phyloP scores from a whole-genome alignment of 2,797 vertebrate genomes.

The Falco peregrinus region DNA sequence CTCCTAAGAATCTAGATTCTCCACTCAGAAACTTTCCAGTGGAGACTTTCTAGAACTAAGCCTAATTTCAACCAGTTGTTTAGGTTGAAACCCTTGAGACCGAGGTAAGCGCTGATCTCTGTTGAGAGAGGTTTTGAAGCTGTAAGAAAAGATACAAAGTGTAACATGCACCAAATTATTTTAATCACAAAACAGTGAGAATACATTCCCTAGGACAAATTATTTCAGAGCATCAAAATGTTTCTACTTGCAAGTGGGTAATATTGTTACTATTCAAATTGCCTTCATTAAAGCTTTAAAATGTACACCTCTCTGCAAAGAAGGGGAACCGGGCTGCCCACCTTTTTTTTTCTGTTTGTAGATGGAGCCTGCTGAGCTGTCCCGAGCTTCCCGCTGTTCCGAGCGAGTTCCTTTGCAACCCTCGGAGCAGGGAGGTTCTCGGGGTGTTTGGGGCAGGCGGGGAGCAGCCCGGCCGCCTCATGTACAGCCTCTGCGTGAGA shows the following conservation, averaged over 20 bases:
- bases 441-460: not conserved
- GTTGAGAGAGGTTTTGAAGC: not conserved
- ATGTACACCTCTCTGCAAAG: not conserved
- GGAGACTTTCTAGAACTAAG: not conserved
- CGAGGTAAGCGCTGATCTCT: not conserved
- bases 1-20: not conserved
- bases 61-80: not conserved
- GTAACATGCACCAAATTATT: not conserved
- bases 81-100: not conserved
- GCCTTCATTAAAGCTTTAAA: not conserved
- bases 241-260: not conserved
- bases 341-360: not conserved
- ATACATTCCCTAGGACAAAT: not conserved
- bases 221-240: not conserved
- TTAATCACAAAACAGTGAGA: not conserved
- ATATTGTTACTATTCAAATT: not conserved
- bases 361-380: not conserved
- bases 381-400: not conserved
- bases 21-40: not conserved
- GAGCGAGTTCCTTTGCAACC: not conserved
- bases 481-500: not conserved
- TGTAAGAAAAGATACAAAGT: not conserved
- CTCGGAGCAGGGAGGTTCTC: not conserved
- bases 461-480: not conserved
- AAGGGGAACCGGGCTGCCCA: not conserved